Evolutionary conservation across 2,888 invertebrate genomes (phyloP), one percentile per base, ranked within the genome.

Genomic region (Papilio protenor): DNA sequence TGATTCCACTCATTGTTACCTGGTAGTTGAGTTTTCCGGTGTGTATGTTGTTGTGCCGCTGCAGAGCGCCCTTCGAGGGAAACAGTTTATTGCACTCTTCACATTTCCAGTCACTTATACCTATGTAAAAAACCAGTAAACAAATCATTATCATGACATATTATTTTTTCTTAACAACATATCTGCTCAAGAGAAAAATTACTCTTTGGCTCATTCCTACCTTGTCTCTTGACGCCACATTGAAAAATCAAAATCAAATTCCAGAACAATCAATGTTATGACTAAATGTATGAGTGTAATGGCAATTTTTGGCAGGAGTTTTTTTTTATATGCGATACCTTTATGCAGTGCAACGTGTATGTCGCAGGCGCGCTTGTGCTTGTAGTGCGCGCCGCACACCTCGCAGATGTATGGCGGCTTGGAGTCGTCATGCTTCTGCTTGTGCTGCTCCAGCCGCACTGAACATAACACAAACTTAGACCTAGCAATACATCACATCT

Each of bases 331-430:
- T 52, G 16, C 52, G 16, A 16, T 52, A 91, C 95, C 95, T 87
- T 94, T 93, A 80, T 96, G 96, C 87, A 96, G 88, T 16, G 95
- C 95, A 52, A 96, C 94, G 84, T 96, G 96, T 83, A 96, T 95
- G 83, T 96, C 95, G 79, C 96, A 94, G 61, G 96, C 96, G 6
- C 95, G 93, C 85, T 96, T 96, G 88, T 96, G 96, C 81, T 96
- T 96, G 89, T 96, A 96, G 79, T 95, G 95, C 40, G 95, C 95
- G 14, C 96, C 96, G 85, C 96, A 96, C 81, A 95, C 93, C 84
- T 95, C 95, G 80, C 95, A 95, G 84, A 95, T 95, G 89, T 91
- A 95, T 1, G 95, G 95, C 71, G 95, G 94, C 86, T 93, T 93
- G 0, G 92, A 91, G 33, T 89, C 92, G 72, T 91, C 91, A 81